These are phyloP conservation scores for Dermochelys coriacea DNA, from an alignment of 2,797 vertebrate genomes.

Conservation along the genomic window DNA sequence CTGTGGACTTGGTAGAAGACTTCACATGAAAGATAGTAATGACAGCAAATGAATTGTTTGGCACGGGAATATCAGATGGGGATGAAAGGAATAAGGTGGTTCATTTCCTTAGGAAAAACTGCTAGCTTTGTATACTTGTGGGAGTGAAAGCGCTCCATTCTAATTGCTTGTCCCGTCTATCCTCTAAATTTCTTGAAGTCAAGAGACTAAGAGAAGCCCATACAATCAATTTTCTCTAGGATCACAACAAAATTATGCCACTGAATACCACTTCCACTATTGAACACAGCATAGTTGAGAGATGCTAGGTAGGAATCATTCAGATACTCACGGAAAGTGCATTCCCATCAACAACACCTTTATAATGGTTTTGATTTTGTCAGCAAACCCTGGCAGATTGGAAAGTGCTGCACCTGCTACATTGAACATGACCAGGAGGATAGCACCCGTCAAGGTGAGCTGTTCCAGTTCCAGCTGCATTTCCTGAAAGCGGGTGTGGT, in stretches of 20 bases:
- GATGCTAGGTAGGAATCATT: rapidly evolving
- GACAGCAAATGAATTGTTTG: not conserved
- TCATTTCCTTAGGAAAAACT: not conserved
- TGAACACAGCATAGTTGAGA: not conserved
- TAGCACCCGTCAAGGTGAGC: constrained; percentile 85
- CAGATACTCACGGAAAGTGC: constrained; percentile 87
- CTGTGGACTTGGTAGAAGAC: not conserved
- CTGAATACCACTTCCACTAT: not conserved
- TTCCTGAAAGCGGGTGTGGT: constrained; percentile 93
- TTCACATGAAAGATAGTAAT: not conserved
- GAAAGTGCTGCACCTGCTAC: constrained; percentile 85
- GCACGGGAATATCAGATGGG: not conserved
- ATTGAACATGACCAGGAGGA: constrained; percentile 91
- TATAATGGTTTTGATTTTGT: constrained; percentile 89
- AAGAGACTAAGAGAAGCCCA: not conserved
- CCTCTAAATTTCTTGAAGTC: not conserved
- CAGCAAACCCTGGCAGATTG: constrained; percentile 87
- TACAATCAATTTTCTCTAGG: not conserved
- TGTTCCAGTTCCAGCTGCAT: constrained; percentile 89
- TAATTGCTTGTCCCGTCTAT: not conserved
- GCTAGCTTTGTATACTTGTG: not conserved
- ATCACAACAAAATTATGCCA: not conserved
- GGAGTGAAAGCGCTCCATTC: not conserved
- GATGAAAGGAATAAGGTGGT: not conserved
- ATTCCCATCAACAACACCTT: constrained; percentile 87